A percentile compares a stretch with the other conserved stretches of the same genome.
Conservation (phyloP, 1,140 invertebrate species). For the Tribolium madens region DNA sequence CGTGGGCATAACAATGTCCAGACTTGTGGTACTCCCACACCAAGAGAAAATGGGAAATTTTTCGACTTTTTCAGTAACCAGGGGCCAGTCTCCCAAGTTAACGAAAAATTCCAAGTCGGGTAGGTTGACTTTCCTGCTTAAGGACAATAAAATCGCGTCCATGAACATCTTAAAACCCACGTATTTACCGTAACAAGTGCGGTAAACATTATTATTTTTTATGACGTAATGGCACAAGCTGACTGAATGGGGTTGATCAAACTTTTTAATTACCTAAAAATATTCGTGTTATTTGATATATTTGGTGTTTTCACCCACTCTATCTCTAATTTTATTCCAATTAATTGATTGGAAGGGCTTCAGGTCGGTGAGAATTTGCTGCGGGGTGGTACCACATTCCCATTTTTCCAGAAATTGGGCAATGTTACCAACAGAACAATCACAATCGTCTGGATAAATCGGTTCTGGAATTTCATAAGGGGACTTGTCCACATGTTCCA, state of each 20-base stretch:
- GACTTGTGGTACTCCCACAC: slow-evolving; percentile 88
- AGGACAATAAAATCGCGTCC: slow-evolving; percentile 87
- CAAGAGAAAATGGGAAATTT: slow-evolving; percentile 93
- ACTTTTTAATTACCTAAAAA: slow-evolving; percentile 60
- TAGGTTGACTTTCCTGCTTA: slow-evolving; percentile 84
- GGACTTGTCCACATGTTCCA: slow-evolving; percentile 75
- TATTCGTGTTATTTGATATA: background rate
- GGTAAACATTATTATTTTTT: slow-evolving; percentile 86
- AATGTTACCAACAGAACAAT: slow-evolving; percentile 80
- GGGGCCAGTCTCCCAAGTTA: slow-evolving; percentile 96
- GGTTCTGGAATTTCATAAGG: slow-evolving; percentile 77
- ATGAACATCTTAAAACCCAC: slow-evolving; percentile 97
- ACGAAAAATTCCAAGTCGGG: slow-evolving; percentile 93
- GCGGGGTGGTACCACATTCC: slow-evolving; percentile 75
- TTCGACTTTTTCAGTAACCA: slow-evolving; percentile 71
- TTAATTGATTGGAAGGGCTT: slow-evolving; percentile 77
- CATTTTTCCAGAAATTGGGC: slow-evolving; percentile 77
- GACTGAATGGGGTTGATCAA: slow-evolving; percentile 78
- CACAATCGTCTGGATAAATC: slow-evolving; percentile 86
- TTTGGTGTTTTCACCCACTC: slow-evolving; percentile 65
- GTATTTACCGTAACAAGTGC: slow-evolving; percentile 93
- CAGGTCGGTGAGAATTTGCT: slow-evolving; percentile 84
- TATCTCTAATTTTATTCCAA: slow-evolving; percentile 76
- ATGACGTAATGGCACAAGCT: slow-evolving; percentile 94
- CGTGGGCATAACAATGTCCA: slow-evolving; percentile 94